These are phyloP conservation scores for Tiliacea citrago DNA, from an alignment of 2,888 invertebrate genomes.

Conservation along the genomic window DNA sequence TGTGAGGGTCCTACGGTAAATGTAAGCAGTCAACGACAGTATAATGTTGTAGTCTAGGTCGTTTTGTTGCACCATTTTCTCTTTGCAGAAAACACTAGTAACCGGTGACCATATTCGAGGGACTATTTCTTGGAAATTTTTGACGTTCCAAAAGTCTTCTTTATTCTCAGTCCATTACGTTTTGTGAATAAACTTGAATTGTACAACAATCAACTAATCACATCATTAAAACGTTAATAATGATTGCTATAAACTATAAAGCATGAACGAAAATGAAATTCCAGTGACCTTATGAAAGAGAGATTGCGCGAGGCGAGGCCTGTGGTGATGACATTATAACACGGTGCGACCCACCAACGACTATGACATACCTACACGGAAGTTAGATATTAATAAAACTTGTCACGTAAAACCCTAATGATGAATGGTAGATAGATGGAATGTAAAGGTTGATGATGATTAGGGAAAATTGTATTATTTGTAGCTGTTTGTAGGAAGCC, in stretches of 20 bases:
- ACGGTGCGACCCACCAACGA: slow-evolving; percentile 48
- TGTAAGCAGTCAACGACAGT: neutral
- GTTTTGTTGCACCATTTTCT: neutral
- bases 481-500: neutral
- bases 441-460: neutral
- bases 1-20: neutral
- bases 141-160: neutral
- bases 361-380: slow-evolving; percentile 28
- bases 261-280: slow-evolving; percentile 21
- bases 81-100: neutral
- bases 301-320: slow-evolving; percentile 57
- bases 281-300: slow-evolving; percentile 64
- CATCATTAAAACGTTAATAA: slow-evolving; percentile 6
- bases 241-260: neutral
- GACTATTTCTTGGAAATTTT: neutral
- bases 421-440: neutral
- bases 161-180: neutral
- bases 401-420: neutral
- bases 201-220: neutral
- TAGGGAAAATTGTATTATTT: neutral
- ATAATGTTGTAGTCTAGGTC: neutral
- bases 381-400: slow-evolving; percentile 7
- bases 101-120: neutral
- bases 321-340: slow-evolving; percentile 41
- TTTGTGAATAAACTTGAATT: slow-evolving; percentile 5